Percentiles rank a stretch among this genome's conserved stretches.
Conservation (phyloP, 2,888 invertebrate genomes). For the Himalopsyche tibetana region DNA sequence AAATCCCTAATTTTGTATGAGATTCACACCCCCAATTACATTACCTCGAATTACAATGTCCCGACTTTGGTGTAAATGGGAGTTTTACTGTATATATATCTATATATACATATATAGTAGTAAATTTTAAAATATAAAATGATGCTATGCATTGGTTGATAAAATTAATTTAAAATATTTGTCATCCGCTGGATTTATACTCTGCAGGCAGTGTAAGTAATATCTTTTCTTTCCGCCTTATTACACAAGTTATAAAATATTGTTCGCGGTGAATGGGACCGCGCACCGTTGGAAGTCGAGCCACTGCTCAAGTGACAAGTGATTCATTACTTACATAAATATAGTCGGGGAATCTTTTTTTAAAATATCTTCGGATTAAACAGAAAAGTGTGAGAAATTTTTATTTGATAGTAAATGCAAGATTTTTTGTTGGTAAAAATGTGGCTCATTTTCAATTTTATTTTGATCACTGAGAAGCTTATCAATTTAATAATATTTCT, state of each 20-base stretch:
- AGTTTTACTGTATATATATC: too few species aligned
- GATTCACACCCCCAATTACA: too few species aligned
- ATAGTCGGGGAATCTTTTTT: not conserved
- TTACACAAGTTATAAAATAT: constrained; percentile 34
- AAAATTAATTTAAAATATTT: not conserved
- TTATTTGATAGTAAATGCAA: not conserved
- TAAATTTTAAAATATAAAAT: too few species aligned
- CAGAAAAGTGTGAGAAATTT: not conserved
- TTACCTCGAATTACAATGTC: too few species aligned
- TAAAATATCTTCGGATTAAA: not conserved
- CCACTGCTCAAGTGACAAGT: constrained; percentile 24
- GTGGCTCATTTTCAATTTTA: too few species aligned
- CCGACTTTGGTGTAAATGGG: too few species aligned
- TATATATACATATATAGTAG: too few species aligned
- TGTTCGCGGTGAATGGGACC: constrained; percentile 20
- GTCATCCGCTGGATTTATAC: not conserved
- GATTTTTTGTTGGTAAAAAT: not conserved
- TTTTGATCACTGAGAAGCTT: too few species aligned
- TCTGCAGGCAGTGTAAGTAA: constrained; percentile 7
- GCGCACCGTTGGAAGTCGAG: constrained; percentile 11
- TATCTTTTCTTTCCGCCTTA: constrained; percentile 18
- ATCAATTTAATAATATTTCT: too few species aligned
- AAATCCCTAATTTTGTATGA: too few species aligned
- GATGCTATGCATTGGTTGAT: too few species aligned
- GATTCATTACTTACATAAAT: constrained; percentile 29